Evolutionary conservation across 2,797 vertebrate genomes (phyloP).

Genomic region (Pseudochirops corinnae): DNA sequence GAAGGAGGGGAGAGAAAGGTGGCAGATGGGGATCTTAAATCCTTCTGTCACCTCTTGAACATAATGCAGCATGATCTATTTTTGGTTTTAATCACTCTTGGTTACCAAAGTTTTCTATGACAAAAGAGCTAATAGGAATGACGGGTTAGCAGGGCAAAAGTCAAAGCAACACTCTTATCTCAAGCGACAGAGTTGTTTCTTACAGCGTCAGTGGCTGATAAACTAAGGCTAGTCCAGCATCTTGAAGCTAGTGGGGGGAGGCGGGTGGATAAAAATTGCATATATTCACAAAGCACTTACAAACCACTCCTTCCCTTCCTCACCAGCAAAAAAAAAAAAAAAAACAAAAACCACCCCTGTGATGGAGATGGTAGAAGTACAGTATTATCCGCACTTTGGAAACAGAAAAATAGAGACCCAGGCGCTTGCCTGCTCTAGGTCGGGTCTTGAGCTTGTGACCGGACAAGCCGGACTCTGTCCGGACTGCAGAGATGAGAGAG

Average conservation of each 20-base stretch:
- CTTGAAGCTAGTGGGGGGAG: background rate
- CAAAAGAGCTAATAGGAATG: background rate
- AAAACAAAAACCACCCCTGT: slow-evolving; percentile 58
- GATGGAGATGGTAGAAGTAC: slow-evolving; percentile 12
- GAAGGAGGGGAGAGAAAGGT: background rate
- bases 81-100: background rate
- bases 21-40: background rate
- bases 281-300: background rate
- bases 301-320: background rate
- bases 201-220: background rate
- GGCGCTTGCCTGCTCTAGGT: background rate
- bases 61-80: background rate
- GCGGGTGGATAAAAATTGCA: background rate
- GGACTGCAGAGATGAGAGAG: background rate
- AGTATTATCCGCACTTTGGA: background rate
- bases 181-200: background rate
- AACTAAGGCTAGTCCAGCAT: background rate
- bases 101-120: background rate
- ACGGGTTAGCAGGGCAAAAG: background rate
- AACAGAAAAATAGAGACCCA: background rate
- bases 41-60: background rate
- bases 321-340: background rate
- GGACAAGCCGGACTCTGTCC: background rate
- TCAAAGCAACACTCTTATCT: background rate
- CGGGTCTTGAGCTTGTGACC: background rate